phyloP scores from a whole-genome alignment of 2,797 vertebrate genomes.

The Eulemur mongoz region DNA sequence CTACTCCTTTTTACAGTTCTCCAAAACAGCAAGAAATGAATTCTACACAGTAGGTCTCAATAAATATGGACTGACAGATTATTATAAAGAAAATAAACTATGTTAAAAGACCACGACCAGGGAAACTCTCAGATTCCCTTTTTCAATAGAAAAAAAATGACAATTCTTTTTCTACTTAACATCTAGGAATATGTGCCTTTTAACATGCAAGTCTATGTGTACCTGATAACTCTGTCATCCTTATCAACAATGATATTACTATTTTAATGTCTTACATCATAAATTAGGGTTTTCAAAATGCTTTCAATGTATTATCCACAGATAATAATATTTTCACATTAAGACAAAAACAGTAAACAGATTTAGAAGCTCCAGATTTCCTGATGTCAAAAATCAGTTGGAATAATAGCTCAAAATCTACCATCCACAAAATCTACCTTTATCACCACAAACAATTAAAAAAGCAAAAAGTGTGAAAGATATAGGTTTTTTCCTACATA shows the following conservation, averaged over 20 bases:
- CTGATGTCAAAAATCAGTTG: not conserved
- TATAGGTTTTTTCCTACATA: not conserved
- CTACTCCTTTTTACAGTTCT: not conserved
- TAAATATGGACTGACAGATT: slow-evolving; percentile 22
- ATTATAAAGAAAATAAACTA: slow-evolving; percentile 36
- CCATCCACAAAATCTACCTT: not conserved
- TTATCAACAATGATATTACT: not conserved
- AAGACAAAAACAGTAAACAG: slow-evolving; percentile 11
- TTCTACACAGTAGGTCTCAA: slow-evolving; percentile 37
- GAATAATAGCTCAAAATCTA: not conserved
- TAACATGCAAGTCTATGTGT: not conserved
- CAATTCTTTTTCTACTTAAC: slow-evolving; percentile 41
- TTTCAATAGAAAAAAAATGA: slow-evolving; percentile 30
- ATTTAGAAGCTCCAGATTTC: slow-evolving; percentile 21
- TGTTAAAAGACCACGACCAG: slow-evolving; percentile 27
- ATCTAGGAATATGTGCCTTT: not conserved
- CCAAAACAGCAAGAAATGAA: slow-evolving; percentile 48
- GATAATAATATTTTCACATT: not conserved
- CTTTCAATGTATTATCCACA: not conserved
- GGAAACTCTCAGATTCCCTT: slow-evolving; percentile 27
- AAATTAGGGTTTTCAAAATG: not conserved
- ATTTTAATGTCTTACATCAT: not conserved
- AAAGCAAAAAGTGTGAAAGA: not conserved
- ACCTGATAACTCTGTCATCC: not conserved
- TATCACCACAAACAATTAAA: not conserved